Evolutionary conservation across 2,797 vertebrate species (phyloP), one percentile per base, ranked within the genome.

Genomic region (Pterois miles): DNA sequence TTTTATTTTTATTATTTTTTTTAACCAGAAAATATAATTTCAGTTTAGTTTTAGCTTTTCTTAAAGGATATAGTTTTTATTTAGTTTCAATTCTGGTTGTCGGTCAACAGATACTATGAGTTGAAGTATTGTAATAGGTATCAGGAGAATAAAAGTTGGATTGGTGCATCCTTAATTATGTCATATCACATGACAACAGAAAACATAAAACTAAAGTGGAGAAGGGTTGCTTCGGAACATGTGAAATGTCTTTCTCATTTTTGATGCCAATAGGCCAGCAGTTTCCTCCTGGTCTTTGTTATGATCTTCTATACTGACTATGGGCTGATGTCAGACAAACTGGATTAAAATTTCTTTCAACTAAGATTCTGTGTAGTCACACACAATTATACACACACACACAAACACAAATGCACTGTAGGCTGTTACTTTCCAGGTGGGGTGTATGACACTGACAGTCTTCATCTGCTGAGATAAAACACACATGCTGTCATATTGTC

Each of bases 341-440:
- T 43, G 34, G 25, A 62, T 46, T 65, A 13, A 33, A 69, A 7
- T 70, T 52, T 48, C 23, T 56, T 52, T 46, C 12, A 58, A 59
- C 65, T 10, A 22, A 12, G 33, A 38, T 48, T 76, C 27, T 56
- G 31, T 66, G 11, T 53, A 20, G 46, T 54, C 22, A 3, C 8
- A 40, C 22, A 40, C 22, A 13, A 40, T 25, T 2, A 48, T 33
- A 40, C 13, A 38, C 36, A 46, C n/a, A 38, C 58, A 38, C 58
- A 43, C 36, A 43, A 12, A 57, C 36, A 43, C 7, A 63, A 14
- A 67, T 1, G 7, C 31, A 27, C 9, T 38, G 18, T 3, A n/a
- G 59, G 36, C 18, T 90, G 73, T 86, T 73, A 84, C 70, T 88
- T 48, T 85, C 74, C 72, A 85, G 84, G 76, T 80, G 65, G 56